A percentile compares a stretch with the other conserved stretches of the same genome.
Evolutionary conservation across 2,888 invertebrate genomes (phyloP).

Genomic region (Melanostoma scalare): DNA sequence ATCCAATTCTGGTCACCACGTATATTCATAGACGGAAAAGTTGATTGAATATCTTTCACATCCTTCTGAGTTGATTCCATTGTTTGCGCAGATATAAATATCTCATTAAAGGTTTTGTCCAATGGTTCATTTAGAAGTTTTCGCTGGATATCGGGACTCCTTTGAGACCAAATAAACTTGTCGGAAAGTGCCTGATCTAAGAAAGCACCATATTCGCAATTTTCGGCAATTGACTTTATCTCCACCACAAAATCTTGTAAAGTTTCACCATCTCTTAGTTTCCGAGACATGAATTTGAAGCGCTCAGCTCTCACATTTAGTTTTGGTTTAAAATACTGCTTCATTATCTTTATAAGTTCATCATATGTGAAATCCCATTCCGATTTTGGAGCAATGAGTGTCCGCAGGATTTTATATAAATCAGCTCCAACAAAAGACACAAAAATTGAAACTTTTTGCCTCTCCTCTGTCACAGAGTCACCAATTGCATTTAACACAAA

Average conservation of each 20-base stretch:
- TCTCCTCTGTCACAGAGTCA: background rate
- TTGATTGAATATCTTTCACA: slow-evolving; percentile 23
- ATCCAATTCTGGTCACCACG: slow-evolving; percentile 19
- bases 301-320: slow-evolving; percentile 28
- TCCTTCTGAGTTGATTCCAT: slow-evolving; percentile 30
- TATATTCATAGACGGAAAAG: background rate
- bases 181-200: slow-evolving; percentile 22
- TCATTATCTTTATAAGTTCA: background rate
- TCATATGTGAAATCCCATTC: slow-evolving; percentile 13
- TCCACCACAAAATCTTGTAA: slow-evolving; percentile 25
- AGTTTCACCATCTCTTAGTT: slow-evolving; percentile 4
- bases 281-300: slow-evolving; percentile 21
- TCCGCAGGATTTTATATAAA: slow-evolving; percentile 17
- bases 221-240: slow-evolving; percentile 23
- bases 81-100: slow-evolving; percentile 12
- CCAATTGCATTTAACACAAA: slow-evolving; percentile 21
- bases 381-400: slow-evolving; percentile 4
- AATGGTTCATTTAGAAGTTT: slow-evolving; percentile 16
- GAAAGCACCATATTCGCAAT: slow-evolving; percentile 1
- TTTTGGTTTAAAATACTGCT: slow-evolving; percentile 21
- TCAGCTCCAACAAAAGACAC: slow-evolving; percentile 6
- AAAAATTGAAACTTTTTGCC: slow-evolving; percentile 8
- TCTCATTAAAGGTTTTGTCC: slow-evolving; percentile 16
- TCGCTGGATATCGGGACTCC: slow-evolving; percentile 21
- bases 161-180: slow-evolving; percentile 25